phyloP scores from a whole-genome alignment of 2,888 invertebrate genomes.

The Siphlonurus alternatus region DNA sequence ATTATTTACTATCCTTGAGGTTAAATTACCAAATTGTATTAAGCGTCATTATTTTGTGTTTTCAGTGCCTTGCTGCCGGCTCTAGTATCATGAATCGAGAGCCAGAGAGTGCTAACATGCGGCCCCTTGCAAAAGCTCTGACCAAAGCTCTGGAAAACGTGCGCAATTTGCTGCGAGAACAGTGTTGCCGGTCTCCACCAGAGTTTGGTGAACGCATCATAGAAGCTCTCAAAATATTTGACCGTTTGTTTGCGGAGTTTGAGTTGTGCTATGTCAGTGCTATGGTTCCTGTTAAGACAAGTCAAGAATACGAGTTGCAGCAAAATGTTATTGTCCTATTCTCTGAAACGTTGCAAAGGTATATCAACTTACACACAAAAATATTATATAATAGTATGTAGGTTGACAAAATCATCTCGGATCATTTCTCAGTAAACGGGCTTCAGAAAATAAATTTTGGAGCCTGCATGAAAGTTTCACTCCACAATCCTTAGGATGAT shows the following conservation, averaged over 20 bases:
- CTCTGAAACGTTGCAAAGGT: conserved; percentile 77
- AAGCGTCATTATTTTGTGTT: too few species aligned
- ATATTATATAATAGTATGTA: conserved; percentile 6
- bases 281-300: conserved; percentile 97
- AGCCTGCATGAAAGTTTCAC: too few species aligned
- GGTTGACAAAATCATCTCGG: too few species aligned
- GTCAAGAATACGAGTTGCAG: conserved; percentile 89
- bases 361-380: conserved; percentile 10
- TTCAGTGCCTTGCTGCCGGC: conserved; percentile 90
- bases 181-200: conserved; percentile 50
- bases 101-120: conserved; percentile 87
- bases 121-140: conserved; percentile 88
- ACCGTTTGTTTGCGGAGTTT: conserved; percentile 91
- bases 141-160: conserved; percentile 93
- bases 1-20: too few species aligned
- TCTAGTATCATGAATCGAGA: conserved; percentile 97
- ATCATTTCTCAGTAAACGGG: too few species aligned
- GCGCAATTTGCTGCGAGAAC: conserved; percentile 74
- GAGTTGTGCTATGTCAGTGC: conserved; percentile 97
- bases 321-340: conserved; percentile 94
- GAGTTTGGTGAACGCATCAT: conserved; percentile 28
- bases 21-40: too few species aligned
- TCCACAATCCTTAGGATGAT: too few species aligned
- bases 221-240: conserved; percentile 60
- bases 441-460: too few species aligned